These are phyloP conservation scores for Coturnix japonica DNA, from an alignment of 2,113 vertebrate species.

Conservation along the genomic window DNA sequence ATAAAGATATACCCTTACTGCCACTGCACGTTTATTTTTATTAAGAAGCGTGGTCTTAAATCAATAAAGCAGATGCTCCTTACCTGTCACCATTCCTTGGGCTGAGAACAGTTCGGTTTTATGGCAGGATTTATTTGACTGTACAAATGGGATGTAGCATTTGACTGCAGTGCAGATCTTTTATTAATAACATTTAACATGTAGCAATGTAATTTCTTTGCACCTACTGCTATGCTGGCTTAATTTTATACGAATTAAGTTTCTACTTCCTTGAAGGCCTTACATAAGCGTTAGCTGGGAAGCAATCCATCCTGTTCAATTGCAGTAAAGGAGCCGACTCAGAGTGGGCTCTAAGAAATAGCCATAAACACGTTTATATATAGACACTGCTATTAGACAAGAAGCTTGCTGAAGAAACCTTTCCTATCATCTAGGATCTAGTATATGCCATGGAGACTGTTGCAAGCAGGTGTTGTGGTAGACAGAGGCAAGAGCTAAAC, in stretches of 20 bases:
- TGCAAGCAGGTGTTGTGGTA: not conserved
- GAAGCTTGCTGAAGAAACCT: constrained; percentile 4
- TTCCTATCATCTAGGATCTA: not conserved
- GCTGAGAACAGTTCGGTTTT: constrained; percentile 42
- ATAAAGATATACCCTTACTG: not conserved
- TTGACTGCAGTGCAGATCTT: constrained; percentile 36
- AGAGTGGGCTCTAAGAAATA: constrained; percentile 25
- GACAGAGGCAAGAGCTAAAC: not conserved
- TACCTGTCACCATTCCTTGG: not conserved
- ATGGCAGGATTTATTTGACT: constrained; percentile 59
- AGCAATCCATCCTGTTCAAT: constrained; percentile 35
- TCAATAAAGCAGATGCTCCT: not conserved
- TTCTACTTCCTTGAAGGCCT: constrained; percentile 62
- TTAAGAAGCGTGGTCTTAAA: not conserved
- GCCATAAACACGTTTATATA: constrained; percentile 54
- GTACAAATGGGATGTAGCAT: constrained; percentile 40
- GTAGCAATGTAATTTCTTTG: constrained; percentile 51
- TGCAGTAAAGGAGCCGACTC: constrained; percentile 53
- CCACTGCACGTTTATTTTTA: not conserved
- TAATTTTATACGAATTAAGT: constrained; percentile 20
- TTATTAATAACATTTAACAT: constrained; percentile 52
- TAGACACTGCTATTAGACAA: not conserved
- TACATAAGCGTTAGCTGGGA: constrained; percentile 56
- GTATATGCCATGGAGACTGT: not conserved
- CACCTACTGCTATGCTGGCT: constrained; percentile 38